Evolutionary conservation across 2,113 vertebrate genomes (phyloP).

Genomic region (Typhlomys cinereus): DNA sequence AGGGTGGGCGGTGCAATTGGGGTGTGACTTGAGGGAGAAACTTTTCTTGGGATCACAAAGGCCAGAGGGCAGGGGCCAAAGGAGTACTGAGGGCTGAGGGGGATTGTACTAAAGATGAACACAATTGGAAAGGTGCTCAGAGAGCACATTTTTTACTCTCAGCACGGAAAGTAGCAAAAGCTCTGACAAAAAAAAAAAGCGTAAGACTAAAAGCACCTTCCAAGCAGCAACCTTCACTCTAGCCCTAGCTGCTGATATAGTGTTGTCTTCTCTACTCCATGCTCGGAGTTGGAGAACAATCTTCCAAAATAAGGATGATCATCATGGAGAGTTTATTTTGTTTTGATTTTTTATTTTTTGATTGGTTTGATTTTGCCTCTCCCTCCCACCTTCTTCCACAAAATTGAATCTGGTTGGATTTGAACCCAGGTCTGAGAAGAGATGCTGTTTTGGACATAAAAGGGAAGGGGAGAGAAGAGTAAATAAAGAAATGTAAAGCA

Average conservation of each 20-base stretch:
- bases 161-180: constrained; percentile 42
- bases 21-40: constrained; percentile 60
- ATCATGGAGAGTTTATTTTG: constrained; percentile 55
- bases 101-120: not conserved
- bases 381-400: not conserved
- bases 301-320: not conserved
- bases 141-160: constrained; percentile 12
- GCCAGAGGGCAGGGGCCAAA: not conserved
- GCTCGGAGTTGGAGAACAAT: constrained; percentile 46
- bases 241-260: not conserved
- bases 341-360: not conserved
- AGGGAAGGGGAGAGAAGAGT: not conserved
- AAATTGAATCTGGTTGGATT: not conserved
- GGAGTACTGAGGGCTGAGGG: not conserved
- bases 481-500: not conserved
- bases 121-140: not conserved
- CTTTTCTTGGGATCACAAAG: constrained; percentile 57
- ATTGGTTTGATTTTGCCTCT: too few relatives aligned
- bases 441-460: not conserved
- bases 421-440: not conserved
- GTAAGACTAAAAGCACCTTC: constrained; percentile 66
- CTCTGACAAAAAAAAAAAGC: constrained; percentile 72
- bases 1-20: constrained; percentile 16
- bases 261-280: constrained; percentile 34
- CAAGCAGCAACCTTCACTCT: constrained; percentile 60